phyloP scores from a whole-genome alignment of 2,888 invertebrate species.

The Trichacis sp. region DNA sequence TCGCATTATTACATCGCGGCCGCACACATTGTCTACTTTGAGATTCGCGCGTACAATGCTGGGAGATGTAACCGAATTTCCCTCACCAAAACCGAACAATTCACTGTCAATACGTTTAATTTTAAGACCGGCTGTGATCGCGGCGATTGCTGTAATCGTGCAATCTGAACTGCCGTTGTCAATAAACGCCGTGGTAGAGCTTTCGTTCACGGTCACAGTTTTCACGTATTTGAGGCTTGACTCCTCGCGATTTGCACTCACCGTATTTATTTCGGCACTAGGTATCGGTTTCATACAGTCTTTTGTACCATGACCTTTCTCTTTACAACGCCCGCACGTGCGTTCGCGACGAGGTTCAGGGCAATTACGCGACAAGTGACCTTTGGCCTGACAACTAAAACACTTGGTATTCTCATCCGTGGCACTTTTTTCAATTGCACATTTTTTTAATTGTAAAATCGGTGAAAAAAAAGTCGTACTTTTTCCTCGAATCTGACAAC shows the following conservation, averaged over 20 bases:
- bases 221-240: conserved; percentile 5
- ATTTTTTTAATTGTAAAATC: too few relatives aligned
- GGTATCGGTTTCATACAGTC: background rate
- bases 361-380: conserved; percentile 12
- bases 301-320: conserved; percentile 5
- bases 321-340: background rate
- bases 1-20: conserved; percentile 21
- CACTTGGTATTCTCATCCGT: too few relatives aligned
- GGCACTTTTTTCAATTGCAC: too few relatives aligned
- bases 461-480: too few relatives aligned
- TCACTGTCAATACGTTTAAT: conserved; percentile 3
- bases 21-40: conserved; percentile 33
- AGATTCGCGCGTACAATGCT: conserved; percentile 19
- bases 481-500: too few relatives aligned
- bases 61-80: conserved; percentile 14
- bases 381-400: background rate
- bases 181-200: conserved; percentile 16
- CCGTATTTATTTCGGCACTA: background rate
- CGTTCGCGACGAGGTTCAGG: background rate
- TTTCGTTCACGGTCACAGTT: background rate
- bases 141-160: conserved; percentile 3
- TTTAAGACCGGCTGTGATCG: background rate
- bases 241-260: background rate
- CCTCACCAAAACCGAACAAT: conserved; percentile 24
- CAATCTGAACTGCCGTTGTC: conserved; percentile 33